These are phyloP conservation scores for Zalophus californianus DNA, from an alignment of 2,797 vertebrate species.

Conservation along the genomic window DNA sequence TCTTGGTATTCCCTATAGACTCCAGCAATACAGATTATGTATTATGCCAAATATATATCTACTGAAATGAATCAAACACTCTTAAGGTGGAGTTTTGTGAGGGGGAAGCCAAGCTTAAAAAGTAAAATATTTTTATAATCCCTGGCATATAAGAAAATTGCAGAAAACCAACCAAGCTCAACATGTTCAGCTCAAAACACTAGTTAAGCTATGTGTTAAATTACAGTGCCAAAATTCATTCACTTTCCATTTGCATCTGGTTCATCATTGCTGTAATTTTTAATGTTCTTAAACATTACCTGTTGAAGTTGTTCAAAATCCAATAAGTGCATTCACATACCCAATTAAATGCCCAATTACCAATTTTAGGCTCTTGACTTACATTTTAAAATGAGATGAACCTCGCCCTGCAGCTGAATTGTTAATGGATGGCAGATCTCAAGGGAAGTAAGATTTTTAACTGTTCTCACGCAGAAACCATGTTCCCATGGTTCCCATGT, in stretches of 20 bases:
- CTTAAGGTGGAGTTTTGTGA: background rate
- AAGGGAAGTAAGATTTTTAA: background rate
- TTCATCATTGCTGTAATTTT: constrained; percentile 69
- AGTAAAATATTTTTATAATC: constrained; percentile 66
- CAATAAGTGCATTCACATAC: constrained; percentile 60
- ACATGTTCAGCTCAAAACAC: constrained; percentile 4
- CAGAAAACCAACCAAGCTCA: constrained; percentile 21
- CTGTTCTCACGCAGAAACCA: background rate
- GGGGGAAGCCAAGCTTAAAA: background rate
- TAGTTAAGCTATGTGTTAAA: constrained; percentile 53
- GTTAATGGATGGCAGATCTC: constrained; percentile 53
- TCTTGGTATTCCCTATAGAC: background rate
- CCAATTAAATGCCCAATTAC: constrained; percentile 81
- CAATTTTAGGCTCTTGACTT: constrained; percentile 74
- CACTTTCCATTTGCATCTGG: constrained; percentile 65
- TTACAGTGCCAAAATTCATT: constrained; percentile 55
- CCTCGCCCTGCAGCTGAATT: constrained; percentile 52
- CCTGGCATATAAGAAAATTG: constrained; percentile 31
- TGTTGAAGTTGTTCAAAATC: constrained; percentile 76
- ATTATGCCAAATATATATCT: background rate
- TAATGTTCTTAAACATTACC: constrained; percentile 78
- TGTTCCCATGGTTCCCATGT: background rate
- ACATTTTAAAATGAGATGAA: constrained; percentile 69
- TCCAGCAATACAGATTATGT: background rate
- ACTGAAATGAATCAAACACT: background rate